Conservation (phyloP, 2,113 vertebrate genomes). For the Australoheros scitulus region DNA sequence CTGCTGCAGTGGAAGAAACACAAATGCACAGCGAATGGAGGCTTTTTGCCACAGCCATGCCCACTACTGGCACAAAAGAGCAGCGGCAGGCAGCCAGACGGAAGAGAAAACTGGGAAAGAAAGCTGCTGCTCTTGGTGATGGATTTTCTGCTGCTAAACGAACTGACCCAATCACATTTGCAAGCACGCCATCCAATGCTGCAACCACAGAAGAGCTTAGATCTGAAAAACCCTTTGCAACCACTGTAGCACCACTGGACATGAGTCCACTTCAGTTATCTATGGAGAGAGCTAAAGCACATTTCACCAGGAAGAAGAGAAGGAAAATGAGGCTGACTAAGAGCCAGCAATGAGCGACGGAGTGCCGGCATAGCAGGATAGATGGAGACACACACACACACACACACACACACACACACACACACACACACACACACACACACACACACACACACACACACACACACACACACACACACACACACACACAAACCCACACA, state of each 20-base stretch:
- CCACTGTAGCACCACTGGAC: slow-evolving; percentile 15
- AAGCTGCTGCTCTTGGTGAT: not conserved
- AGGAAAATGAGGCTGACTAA: slow-evolving; percentile 41
- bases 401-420: too few species aligned
- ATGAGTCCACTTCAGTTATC: slow-evolving; percentile 58
- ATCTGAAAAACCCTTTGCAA: not conserved
- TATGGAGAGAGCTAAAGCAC: slow-evolving; percentile 51
- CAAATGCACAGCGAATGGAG: slow-evolving; percentile 21
- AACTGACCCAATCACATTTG: slow-evolving; percentile 31
- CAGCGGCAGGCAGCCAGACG: slow-evolving; percentile 32
- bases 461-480: not conserved
- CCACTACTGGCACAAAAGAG: slow-evolving; percentile 6
- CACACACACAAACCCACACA: not conserved
- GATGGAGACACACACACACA: too few species aligned
- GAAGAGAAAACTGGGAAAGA: slow-evolving; percentile 44
- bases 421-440: too few species aligned
- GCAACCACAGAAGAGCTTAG: not conserved
- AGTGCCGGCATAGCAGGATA: not conserved
- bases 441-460: not conserved
- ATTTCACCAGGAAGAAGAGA: slow-evolving; percentile 66
- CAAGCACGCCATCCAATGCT: not conserved
- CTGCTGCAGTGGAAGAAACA: not conserved
- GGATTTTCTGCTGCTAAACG: not conserved
- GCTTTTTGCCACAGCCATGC: slow-evolving; percentile 14
- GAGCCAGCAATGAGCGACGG: slow-evolving; percentile 8